Evolutionary conservation across 2,113 vertebrate species (phyloP).

Genomic region (Rissa tridactyla): DNA sequence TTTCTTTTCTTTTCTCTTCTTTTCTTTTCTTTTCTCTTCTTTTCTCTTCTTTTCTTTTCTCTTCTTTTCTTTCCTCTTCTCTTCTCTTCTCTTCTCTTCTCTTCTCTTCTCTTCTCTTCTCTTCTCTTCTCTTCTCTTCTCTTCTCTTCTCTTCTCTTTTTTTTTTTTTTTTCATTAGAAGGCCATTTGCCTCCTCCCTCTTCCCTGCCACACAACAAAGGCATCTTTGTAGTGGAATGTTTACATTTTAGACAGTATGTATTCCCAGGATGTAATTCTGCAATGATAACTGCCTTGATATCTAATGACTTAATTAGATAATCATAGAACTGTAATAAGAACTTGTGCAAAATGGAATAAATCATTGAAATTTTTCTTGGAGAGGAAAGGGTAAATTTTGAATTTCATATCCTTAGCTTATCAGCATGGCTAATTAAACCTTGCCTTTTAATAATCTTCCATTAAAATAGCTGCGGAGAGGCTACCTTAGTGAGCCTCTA

Average conservation of each 20-base stretch:
- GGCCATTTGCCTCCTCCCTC: background rate
- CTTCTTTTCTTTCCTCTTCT: too few species aligned
- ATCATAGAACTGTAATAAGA: conserved; percentile 55
- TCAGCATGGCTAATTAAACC: background rate
- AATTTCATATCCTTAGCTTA: background rate
- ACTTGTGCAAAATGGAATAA: conserved; percentile 23
- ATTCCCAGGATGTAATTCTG: conserved; percentile 39
- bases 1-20: background rate
- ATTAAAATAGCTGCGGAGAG: background rate
- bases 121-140: too few species aligned
- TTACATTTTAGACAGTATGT: background rate
- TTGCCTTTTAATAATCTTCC: background rate
- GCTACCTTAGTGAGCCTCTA: background rate
- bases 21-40: too few species aligned
- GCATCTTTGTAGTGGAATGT: background rate
- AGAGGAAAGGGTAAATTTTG: background rate
- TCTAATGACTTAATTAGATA: conserved; percentile 69
- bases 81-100: too few species aligned
- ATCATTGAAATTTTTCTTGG: background rate
- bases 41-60: too few species aligned
- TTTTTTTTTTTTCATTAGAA: background rate
- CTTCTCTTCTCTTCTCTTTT: too few species aligned
- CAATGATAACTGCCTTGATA: conserved; percentile 48
- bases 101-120: too few species aligned
- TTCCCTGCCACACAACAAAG: background rate